These are phyloP conservation scores for Drosophila histrio DNA, from an alignment of 2,888 invertebrate genomes.

Conservation along the genomic window DNA sequence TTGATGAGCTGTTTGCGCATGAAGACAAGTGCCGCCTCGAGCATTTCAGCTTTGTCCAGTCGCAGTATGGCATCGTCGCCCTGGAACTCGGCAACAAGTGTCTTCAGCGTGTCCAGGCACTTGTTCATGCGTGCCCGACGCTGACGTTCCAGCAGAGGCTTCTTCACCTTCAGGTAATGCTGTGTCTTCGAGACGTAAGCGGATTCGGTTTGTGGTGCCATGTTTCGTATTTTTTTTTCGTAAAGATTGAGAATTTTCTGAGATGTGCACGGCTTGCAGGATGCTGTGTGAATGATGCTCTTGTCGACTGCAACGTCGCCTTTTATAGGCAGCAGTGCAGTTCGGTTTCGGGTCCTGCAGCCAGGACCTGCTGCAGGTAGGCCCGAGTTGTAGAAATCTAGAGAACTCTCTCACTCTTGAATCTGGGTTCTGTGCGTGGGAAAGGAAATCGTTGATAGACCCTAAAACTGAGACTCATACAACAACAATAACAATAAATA, in stretches of 20 bases:
- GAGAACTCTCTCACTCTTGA: constrained; percentile 53
- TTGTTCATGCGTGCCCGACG: constrained; percentile 95
- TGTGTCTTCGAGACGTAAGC: constrained; percentile 89
- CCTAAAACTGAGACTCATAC: constrained; percentile 30
- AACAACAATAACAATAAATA: constrained; percentile 24
- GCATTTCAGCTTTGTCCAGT: constrained; percentile 94
- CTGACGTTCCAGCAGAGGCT: constrained; percentile 94
- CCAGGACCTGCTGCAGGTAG: constrained; percentile 73
- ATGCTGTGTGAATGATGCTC: constrained; percentile 76
- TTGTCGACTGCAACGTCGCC: constrained; percentile 39
- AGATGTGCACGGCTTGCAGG: constrained; percentile 65
- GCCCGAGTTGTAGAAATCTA: constrained; percentile 34
- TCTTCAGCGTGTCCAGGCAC: constrained; percentile 94
- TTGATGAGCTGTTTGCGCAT: constrained; percentile 86
- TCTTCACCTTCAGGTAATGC: constrained; percentile 97
- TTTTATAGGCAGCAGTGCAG: constrained; percentile 62
- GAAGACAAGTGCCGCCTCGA: constrained; percentile 93
- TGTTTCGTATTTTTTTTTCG: constrained; percentile 34
- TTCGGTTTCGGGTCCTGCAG: constrained; percentile 32
- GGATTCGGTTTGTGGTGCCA: constrained; percentile 63
- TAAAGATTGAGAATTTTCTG: constrained; percentile 10
- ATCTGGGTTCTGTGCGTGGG: constrained; percentile 62
- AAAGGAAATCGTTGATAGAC: constrained; percentile 67
- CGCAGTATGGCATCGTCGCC: constrained; percentile 95
- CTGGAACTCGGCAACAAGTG: constrained; percentile 91